Evolutionary conservation across 1,140 invertebrate genomes (phyloP).

Genomic region (Pentalonia nigronervosa): DNA sequence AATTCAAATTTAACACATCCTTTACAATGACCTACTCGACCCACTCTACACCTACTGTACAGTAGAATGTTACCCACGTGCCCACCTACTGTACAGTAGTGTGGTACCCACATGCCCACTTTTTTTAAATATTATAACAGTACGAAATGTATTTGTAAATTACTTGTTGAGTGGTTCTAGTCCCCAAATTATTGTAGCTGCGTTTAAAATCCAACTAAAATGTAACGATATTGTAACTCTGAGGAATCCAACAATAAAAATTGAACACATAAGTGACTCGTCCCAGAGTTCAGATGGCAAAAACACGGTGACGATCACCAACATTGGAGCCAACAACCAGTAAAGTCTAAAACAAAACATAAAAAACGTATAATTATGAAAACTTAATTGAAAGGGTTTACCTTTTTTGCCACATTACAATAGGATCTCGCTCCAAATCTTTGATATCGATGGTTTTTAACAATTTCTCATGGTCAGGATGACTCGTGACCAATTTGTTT

Average conservation of each 20-base stretch:
- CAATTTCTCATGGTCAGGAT: conserved; percentile 75
- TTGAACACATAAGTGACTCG: conserved; percentile 69
- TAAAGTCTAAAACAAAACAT: conserved; percentile 70
- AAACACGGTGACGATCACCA: conserved; percentile 73
- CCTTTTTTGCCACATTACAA: conserved; percentile 86
- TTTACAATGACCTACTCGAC: too few relatives aligned
- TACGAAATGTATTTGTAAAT: conserved; percentile 63
- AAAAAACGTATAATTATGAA: conserved; percentile 22
- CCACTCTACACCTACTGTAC: too few relatives aligned
- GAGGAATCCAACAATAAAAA: conserved; percentile 75
- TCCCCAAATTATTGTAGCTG: conserved; percentile 75
- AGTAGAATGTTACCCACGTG: too few relatives aligned
- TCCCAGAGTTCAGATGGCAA: conserved; percentile 79
- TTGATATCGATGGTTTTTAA: conserved; percentile 81
- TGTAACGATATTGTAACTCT: conserved; percentile 69
- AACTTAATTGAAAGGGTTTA: conserved; percentile 63
- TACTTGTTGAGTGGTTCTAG: conserved; percentile 75
- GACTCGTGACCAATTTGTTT: conserved; percentile 69
- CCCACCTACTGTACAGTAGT: too few relatives aligned
- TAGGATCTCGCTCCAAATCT: conserved; percentile 83
- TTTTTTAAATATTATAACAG: neutral
- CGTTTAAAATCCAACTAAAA: conserved; percentile 70
- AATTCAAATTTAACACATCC: too few relatives aligned
- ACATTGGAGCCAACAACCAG: conserved; percentile 72
- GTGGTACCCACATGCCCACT: too few relatives aligned